Evolutionary conservation across 2,797 vertebrate species (phyloP).

Genomic region (Platalea minor): DNA sequence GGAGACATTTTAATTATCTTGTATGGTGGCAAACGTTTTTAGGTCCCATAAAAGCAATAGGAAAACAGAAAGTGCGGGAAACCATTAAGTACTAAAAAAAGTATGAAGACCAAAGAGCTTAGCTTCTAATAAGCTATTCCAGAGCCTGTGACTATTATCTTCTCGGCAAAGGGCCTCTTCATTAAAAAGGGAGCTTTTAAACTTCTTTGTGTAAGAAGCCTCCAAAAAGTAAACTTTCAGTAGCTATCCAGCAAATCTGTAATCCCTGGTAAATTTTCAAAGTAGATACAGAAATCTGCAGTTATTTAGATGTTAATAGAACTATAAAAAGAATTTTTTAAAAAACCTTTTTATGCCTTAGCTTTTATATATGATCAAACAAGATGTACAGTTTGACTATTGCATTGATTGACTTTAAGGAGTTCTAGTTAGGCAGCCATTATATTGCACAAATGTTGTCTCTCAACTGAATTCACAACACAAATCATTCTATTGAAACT

Average conservation of each 20-base stretch:
- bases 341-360: neutral
- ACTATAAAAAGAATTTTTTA: neutral
- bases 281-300: neutral
- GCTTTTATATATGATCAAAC: neutral
- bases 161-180: neutral
- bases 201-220: neutral
- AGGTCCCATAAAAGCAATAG: neutral
- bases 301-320: neutral
- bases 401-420: constrained; percentile 9
- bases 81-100: neutral
- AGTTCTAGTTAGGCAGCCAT: constrained; percentile 5
- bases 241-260: neutral
- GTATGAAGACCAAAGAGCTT: neutral
- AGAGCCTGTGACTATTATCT: neutral
- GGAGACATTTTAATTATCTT: neutral
- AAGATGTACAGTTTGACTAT: neutral
- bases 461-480: constrained; percentile 39
- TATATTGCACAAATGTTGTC: constrained; percentile 29
- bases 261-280: neutral
- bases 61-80: neutral
- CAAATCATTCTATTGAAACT: constrained; percentile 50
- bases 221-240: neutral
- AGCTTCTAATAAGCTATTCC: neutral
- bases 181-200: neutral
- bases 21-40: neutral